These are phyloP conservation scores for Python bivittatus DNA, from an alignment of 2,113 vertebrate species.

Conservation along the genomic window DNA sequence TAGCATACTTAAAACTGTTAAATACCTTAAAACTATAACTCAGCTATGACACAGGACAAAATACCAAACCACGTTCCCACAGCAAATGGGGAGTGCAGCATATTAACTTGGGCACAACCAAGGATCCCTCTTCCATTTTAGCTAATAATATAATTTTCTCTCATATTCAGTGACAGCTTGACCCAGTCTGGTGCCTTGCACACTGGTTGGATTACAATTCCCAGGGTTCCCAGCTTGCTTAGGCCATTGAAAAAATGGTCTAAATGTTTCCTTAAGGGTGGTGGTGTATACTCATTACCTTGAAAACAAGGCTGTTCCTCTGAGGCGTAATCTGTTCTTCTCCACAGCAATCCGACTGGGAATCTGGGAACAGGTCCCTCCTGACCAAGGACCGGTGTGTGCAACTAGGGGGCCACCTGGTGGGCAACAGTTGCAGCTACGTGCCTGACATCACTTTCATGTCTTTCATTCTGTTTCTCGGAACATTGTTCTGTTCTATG, in stretches of 20 bases:
- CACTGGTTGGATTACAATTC: neutral
- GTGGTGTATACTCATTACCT: neutral
- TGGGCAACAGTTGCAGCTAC: constrained; percentile 70
- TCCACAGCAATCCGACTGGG: constrained; percentile 30
- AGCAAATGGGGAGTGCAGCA: neutral
- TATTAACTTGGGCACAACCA: neutral
- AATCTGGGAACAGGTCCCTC: constrained; percentile 38
- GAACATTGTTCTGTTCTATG: constrained; percentile 71
- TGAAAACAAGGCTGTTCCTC: neutral
- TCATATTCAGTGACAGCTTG: neutral
- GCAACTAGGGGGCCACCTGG: constrained; percentile 65
- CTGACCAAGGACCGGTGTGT: constrained; percentile 69
- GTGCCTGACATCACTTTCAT: constrained; percentile 78
- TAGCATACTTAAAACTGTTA: neutral
- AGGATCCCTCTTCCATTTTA: neutral
- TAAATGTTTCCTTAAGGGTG: neutral
- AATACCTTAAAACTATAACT: neutral
- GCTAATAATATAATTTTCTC: neutral
- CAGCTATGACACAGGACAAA: neutral
- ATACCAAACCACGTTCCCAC: neutral
- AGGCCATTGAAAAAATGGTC: neutral
- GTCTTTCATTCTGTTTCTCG: constrained; percentile 76
- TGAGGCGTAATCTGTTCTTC: neutral
- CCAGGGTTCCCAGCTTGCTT: neutral
- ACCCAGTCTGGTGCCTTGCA: neutral